Base-by-base conservation (phyloP, 2,888 invertebrate genomes). In the Pantelozetes paolii region DNA sequence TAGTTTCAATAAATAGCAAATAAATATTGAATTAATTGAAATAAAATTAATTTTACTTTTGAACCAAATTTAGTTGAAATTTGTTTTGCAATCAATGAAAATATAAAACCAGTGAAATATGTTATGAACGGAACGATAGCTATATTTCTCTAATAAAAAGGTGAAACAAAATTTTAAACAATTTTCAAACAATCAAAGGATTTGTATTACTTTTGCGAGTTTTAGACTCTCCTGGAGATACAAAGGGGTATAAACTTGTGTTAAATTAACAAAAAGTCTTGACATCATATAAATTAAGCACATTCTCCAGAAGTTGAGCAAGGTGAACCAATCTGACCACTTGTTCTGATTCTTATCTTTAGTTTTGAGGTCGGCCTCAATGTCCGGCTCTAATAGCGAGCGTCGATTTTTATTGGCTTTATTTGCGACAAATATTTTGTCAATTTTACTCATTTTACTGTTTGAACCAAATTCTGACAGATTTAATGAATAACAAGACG, bases 201-300 rank as follows among this genome's bases (percentile, higher is more conserved):
- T 59, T 71, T 88, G 85, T 13, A 15, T 18, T 80, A 90, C 88
- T 42, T 89, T 88, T 28, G 81, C 80, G 32, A 84, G 79, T 20
- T 82, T 78, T 20, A 86, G 81, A 15, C 84, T 83, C 77, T 86
- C 85, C 79, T 91, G 90, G 74, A 94, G 85, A 82, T 92, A 95
- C 79, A 94, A 84, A 0, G 94, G 93, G 78, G 94, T 88, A 82
- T 94, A 95, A 1, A 94, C 90, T 78, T 94, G 87, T 76, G 91
- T 90, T 59, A 94, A 83, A 75, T 93, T 94, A 81, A 92, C 89
- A 82, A 90, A 92, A 36, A 95, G 84, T 77, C 94, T 86, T 18
- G 92, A 90, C 71, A 89, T 88, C 81, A 94, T 93, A 82, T 95
- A 94, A 67, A 94, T 84, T 8, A 88, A 82, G 6, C 90, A 92